Evolutionary conservation across 2,113 vertebrate genomes (phyloP), one percentile per base, ranked within the genome.

Genomic region (Ammodytes dubius): DNA sequence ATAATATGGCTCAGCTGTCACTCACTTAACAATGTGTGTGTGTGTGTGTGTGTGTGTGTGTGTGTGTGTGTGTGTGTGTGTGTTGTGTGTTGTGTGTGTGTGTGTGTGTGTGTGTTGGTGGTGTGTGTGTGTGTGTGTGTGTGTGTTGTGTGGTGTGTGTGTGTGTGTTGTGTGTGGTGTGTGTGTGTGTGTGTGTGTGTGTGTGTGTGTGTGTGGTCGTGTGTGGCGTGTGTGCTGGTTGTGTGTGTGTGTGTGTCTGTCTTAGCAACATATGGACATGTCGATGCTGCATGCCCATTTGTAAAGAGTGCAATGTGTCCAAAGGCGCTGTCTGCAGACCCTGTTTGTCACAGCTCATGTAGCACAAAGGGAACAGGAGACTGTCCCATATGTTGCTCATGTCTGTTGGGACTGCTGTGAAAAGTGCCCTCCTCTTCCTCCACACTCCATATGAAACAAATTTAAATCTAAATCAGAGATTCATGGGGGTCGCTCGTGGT

Each of bases 281-380:
- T 70, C 61, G n/a, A 0, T 82, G 85, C 85, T 63, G 37, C 65
- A 8, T 37, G 69, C 69, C 81, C 58, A 19, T 77, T 81, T 83
- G 69, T 64, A 42, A 27, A 49, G 54, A 70, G 69, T 54, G 73
- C 63, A 74, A 5, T 64, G 71, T 79, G 78, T 82, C 75, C 42
- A 47, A 67, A 58, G 66, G 79, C 6, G 3, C 49, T 43, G 49
- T 74, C 70, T 74, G 68, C 79, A 69, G 78, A 70, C 71, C 76
- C 6, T 65, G 73, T 90, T 77, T 87, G 83, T 86, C 67, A 85
- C 88, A 83, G 88, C 70, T 84, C 81, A 68, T 83, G 82, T 40
- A 13, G 74, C 81, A 84, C 75, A 61, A 77, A 87, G 74, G 54
- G 68, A 84, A 5, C 81, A 69, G 83, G 77, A 79, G 85, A 91